Conservation (phyloP, 2,888 invertebrate genomes). For the Meteorus cinctellus region DNA sequence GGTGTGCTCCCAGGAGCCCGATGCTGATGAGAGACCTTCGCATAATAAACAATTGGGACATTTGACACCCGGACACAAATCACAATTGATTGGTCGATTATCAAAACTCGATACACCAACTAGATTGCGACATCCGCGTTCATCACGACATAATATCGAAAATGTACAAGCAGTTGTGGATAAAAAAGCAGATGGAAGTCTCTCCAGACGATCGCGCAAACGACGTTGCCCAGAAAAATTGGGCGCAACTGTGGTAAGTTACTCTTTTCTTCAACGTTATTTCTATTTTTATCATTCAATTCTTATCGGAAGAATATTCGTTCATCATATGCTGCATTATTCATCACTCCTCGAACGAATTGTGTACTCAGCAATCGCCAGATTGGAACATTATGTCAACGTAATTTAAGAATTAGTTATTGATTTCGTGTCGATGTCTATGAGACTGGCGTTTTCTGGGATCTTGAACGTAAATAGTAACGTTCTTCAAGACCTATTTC, state of each 20-base stretch:
- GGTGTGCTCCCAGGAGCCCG: slow-evolving; percentile 62
- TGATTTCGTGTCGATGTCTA: slow-evolving; percentile 60
- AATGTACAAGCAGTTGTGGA: slow-evolving; percentile 66
- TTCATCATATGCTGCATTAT: not conserved
- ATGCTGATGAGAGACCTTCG: slow-evolving; percentile 65
- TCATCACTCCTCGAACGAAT: not conserved
- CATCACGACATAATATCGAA: slow-evolving; percentile 65
- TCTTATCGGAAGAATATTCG: no score
- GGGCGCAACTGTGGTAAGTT: slow-evolving; percentile 78
- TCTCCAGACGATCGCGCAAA: slow-evolving; percentile 75
- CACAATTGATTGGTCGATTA: slow-evolving; percentile 66
- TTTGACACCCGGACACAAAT: slow-evolving; percentile 66
- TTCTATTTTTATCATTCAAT: not conserved
- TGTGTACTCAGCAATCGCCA: slow-evolving; percentile 63
- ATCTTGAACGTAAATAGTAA: slow-evolving; percentile 57
- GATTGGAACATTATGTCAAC: slow-evolving; percentile 61
- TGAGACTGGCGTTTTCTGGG: slow-evolving; percentile 62
- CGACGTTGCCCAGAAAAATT: slow-evolving; percentile 79
- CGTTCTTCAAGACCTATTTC: slow-evolving; percentile 48
- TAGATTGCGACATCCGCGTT: slow-evolving; percentile 63
- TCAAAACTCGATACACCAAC: slow-evolving; percentile 62
- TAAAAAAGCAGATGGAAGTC: slow-evolving; percentile 72
- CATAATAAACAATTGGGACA: slow-evolving; percentile 66
- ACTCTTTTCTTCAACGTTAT: not conserved
- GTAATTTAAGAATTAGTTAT: slow-evolving; percentile 65